A percentile compares a stretch with the other conserved stretches of the same genome.
Conservation (phyloP, 2,113 vertebrate genomes). For the Gymnocephalus cernua region DNA sequence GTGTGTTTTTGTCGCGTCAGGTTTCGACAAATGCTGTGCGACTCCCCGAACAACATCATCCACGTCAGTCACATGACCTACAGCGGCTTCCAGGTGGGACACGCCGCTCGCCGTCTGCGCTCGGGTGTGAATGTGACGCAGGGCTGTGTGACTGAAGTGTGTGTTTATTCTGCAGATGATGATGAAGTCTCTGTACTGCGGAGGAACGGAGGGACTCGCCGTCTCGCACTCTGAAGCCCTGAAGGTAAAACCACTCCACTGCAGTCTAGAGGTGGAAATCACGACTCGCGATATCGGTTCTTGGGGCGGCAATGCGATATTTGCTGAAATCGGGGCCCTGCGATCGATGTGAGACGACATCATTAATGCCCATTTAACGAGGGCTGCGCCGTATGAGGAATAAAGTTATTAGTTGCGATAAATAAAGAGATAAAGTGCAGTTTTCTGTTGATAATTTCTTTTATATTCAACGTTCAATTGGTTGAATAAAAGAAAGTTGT, state of each 20-base stretch:
- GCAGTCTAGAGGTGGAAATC: too few species aligned
- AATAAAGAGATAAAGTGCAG: too few species aligned
- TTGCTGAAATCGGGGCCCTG: too few species aligned
- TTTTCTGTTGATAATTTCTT: too few species aligned
- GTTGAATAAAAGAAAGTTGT: too few species aligned
- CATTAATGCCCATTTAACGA: too few species aligned
- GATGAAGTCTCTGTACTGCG: conserved; percentile 95
- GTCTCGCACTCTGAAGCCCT: conserved; percentile 86
- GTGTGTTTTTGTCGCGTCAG: conserved; percentile 74
- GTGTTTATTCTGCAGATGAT: conserved; percentile 85
- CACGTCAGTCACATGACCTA: conserved; percentile 93
- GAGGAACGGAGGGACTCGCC: conserved; percentile 88
- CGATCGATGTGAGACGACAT: too few species aligned
- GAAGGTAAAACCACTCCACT: conserved; percentile 83
- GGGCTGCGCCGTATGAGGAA: too few species aligned
- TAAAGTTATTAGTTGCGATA: too few species aligned
- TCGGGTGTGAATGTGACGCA: neutral
- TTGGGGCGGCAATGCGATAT: too few species aligned
- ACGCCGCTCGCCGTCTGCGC: accelerated
- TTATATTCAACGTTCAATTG: too few species aligned
- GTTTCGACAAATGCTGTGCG: conserved; percentile 89
- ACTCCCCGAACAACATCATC: conserved; percentile 82
- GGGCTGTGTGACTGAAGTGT: neutral
- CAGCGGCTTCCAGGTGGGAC: conserved; percentile 90
- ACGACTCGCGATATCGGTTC: too few species aligned